Conservation (phyloP, 53 echinoderm and acorn worm genomes). For the Crossaster papposus region DNA sequence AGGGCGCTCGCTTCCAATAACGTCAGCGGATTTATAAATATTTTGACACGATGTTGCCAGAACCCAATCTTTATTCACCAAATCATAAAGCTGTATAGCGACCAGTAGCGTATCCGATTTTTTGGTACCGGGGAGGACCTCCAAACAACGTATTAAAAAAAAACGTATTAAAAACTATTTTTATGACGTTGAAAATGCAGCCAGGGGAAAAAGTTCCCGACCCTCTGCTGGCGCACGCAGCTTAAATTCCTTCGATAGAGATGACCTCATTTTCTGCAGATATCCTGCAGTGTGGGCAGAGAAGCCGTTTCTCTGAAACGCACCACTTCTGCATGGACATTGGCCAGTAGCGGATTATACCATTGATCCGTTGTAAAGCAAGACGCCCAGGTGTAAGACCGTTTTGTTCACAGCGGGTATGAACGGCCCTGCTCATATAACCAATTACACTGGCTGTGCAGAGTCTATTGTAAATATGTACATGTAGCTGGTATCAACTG, state of each 20-base stretch:
- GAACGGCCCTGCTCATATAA: background rate
- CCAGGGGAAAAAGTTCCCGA: too few relatives aligned
- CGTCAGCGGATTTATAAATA: background rate
- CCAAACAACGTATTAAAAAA: too few relatives aligned
- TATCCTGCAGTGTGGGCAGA: background rate
- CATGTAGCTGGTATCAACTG: background rate
- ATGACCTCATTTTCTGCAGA: background rate
- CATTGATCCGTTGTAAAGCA: constrained; percentile 16
- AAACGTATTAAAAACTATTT: too few relatives aligned
- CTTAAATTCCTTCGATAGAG: background rate
- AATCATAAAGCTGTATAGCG: background rate
- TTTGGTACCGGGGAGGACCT: too few relatives aligned
- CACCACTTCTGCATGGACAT: background rate
- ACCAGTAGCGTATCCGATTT: too few relatives aligned
- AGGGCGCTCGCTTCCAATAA: background rate
- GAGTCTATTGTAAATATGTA: background rate
- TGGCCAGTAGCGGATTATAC: background rate
- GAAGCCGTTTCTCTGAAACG: background rate
- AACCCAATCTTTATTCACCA: background rate
- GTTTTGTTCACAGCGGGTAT: background rate
- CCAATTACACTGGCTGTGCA: background rate
- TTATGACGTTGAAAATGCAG: too few relatives aligned
- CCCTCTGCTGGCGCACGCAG: background rate
- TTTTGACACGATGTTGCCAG: background rate
- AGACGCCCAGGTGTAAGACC: background rate